Percentiles rank a stretch among this genome's conserved stretches.
These are phyloP conservation scores for Hirundichthys speculiger DNA, from an alignment of 2,113 vertebrate species.

Conservation along the genomic window DNA sequence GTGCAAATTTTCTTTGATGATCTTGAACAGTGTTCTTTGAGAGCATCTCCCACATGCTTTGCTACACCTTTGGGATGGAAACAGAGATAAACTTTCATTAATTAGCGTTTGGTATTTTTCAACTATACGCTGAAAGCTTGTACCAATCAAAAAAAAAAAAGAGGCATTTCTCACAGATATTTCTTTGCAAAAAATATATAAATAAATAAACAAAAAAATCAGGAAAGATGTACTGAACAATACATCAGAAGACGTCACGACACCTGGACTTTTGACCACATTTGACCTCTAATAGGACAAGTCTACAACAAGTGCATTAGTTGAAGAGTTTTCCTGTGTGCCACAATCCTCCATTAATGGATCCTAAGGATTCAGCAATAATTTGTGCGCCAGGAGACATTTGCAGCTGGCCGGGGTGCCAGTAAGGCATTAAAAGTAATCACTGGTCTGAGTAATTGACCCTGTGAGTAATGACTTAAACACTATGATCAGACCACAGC, in stretches of 20 bases:
- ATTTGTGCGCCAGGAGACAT: conserved; percentile 54
- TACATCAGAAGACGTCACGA: not conserved
- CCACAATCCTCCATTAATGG: conserved; percentile 50
- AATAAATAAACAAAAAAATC: not conserved
- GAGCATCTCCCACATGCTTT: conserved; percentile 97
- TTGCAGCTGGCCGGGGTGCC: conserved; percentile 47
- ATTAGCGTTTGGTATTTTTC: not conserved
- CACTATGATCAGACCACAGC: conserved; percentile 73
- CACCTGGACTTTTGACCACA: conserved; percentile 16
- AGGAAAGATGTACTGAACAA: not conserved
- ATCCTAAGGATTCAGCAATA: conserved; percentile 54
- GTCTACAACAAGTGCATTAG: conserved; percentile 29
- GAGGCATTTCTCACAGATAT: too few relatives aligned
- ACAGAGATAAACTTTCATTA: not conserved
- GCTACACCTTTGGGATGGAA: conserved; percentile 87
- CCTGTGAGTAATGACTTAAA: conserved; percentile 72
- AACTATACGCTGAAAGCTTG: too few relatives aligned
- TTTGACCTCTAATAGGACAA: not conserved
- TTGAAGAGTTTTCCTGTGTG: conserved; percentile 28
- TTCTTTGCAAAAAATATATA: too few relatives aligned
- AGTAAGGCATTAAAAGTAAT: conserved; percentile 65
- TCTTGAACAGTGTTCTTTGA: conserved; percentile 94
- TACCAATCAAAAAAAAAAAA: too few relatives aligned
- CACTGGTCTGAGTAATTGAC: conserved; percentile 70
- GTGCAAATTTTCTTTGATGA: conserved; percentile 99